These are phyloP conservation scores for Nomia melanderi DNA, from an alignment of 1,140 invertebrate species.

Conservation along the genomic window DNA sequence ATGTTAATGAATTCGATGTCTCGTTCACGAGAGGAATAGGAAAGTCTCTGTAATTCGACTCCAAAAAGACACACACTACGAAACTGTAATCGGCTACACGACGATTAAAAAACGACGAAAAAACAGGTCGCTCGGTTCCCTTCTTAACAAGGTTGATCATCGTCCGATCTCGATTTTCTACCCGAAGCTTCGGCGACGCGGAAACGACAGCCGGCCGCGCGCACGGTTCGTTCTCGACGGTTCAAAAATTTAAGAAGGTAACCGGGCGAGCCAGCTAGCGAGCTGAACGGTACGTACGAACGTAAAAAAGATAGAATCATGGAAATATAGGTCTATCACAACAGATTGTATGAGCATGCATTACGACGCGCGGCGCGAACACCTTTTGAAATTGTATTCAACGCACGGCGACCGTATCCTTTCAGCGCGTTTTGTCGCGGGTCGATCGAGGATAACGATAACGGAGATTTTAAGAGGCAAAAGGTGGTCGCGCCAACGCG, in stretches of 20 bases:
- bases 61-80: slow-evolving; percentile 21
- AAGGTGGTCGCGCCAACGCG: slow-evolving; percentile 13
- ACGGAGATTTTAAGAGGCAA: background rate
- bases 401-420: too few relatives aligned
- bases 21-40: slow-evolving; percentile 41
- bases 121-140: slow-evolving; percentile 40
- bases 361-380: slow-evolving; percentile 10
- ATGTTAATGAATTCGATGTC: slow-evolving; percentile 57
- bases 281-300: slow-evolving; percentile 27
- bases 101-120: slow-evolving; percentile 44
- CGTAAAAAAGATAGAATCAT: slow-evolving; percentile 34
- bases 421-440: background rate
- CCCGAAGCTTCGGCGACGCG: too few relatives aligned
- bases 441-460: background rate
- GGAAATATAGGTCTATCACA: slow-evolving; percentile 36
- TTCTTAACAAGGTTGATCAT: slow-evolving; percentile 22
- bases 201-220: too few relatives aligned
- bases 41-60: slow-evolving; percentile 40
- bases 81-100: slow-evolving; percentile 27
- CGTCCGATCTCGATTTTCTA: too few relatives aligned
- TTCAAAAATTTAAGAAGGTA: slow-evolving; percentile 17
- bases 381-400: background rate
- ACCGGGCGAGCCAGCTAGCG: too few relatives aligned
- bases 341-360: slow-evolving; percentile 51
- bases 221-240: too few relatives aligned